Conservation (phyloP, 1,140 invertebrate genomes). For the Diplogasteroides magnus region DNA sequence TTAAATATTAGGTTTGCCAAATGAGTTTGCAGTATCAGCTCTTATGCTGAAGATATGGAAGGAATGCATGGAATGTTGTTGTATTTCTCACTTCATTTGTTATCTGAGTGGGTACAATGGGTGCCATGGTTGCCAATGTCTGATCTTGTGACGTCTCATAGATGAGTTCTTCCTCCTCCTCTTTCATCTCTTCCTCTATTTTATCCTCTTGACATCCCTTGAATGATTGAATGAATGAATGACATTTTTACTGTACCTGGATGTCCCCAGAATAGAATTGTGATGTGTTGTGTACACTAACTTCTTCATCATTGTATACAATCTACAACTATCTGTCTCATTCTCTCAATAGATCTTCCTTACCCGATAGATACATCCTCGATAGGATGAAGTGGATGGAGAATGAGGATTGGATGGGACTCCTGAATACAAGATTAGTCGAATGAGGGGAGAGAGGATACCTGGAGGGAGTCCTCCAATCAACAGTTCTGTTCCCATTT, state of each 20-base stretch:
- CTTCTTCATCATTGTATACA: background rate
- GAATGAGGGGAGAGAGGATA: too few species aligned
- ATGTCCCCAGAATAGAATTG: slow-evolving; percentile 4
- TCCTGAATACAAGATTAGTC: too few species aligned
- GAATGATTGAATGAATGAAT: background rate
- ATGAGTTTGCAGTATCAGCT: too few species aligned
- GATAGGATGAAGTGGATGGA: slow-evolving; percentile 19
- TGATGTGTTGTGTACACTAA: slow-evolving; percentile 5
- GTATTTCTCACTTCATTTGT: too few species aligned
- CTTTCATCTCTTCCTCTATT: too few species aligned
- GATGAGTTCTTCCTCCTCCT: too few species aligned
- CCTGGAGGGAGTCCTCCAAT: slow-evolving; percentile 49
- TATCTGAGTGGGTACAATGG: too few species aligned
- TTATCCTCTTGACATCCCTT: background rate
- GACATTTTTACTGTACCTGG: slow-evolving; percentile 10
- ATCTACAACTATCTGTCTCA: slow-evolving; percentile 4
- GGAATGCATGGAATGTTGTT: too few species aligned
- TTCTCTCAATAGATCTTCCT: background rate
- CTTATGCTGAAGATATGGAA: too few species aligned
- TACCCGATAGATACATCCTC: slow-evolving; percentile 35
- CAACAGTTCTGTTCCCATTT: slow-evolving; percentile 37
- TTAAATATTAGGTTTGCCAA: too few species aligned
- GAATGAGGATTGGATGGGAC: slow-evolving; percentile 28
- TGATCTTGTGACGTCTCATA: too few species aligned
- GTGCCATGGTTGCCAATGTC: too few species aligned